Evolutionary conservation across 2,113 vertebrate species (phyloP), one percentile per base, ranked within the genome.

Genomic region (Ptilorrhoa leucosticta): DNA sequence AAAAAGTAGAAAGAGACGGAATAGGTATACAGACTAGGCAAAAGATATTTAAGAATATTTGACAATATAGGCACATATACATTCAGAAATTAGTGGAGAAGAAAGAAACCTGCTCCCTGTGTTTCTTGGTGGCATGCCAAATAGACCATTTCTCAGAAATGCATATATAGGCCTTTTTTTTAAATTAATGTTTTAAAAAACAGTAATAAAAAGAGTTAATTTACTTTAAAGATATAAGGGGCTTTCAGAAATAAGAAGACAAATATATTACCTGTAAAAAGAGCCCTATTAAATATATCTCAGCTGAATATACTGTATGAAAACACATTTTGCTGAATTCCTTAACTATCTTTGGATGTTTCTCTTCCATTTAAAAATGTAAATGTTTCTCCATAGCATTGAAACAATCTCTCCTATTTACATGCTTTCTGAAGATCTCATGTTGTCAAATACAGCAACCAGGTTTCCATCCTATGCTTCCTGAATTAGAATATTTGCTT

Each of bases 401-500:
- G 15, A 91, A 87, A n/a, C 9, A 68, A 84, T 72, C 22, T 92
- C 64, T 83, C 40, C 51, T 82, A 53, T 83, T 89, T 77, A 45
- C 65, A 82, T 16, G 24, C 19, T 57, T 48, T 81, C 84, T 77
- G 21, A 70, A 91, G 64, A 50, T 68, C 61, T 83, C 7, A 70
- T 27, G n/a, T 50, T 69, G 65, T 72, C 56, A 78, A 92, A 90
- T 35, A 40, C 26, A 89, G 91, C 30, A 56, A 26, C 26, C 47
- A 50, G 69, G 39, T 68, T 47, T 94, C 86, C 77, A 51, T 85
- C 80, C 77, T 86, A 0, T 89, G 31, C 35, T 61, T 65, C 69
- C 87, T 69, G 70, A 86, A 66, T 61, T 72, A 75, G 92, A 94
- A 94, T 87, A 91, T 88, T 80, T 66, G 80, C 94, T 96, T 97